These are phyloP conservation scores for Saguinus midas DNA, from an alignment of 2,113 vertebrate species.

Conservation along the genomic window DNA sequence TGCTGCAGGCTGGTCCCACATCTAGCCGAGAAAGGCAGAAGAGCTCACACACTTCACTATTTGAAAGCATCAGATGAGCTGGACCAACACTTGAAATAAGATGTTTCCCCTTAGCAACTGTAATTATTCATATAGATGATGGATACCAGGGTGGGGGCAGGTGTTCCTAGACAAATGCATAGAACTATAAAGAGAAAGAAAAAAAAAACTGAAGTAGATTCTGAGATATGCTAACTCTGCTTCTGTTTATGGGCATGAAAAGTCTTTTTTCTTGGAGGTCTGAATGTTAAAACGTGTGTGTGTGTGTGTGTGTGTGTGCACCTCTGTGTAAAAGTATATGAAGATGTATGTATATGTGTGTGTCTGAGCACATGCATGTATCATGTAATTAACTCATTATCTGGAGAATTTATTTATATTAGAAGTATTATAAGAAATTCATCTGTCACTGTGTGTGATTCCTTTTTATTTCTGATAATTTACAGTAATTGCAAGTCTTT, in stretches of 20 bases:
- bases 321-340: not conserved
- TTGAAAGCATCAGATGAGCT: not conserved
- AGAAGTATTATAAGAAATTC: not conserved
- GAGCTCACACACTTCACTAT: not conserved
- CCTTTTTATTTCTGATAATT: not conserved
- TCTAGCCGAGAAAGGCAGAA: not conserved
- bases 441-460: not conserved
- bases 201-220: not conserved
- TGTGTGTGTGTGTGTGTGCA: not conserved
- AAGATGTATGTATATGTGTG: not conserved
- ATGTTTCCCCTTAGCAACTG: not conserved
- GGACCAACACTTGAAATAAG: not conserved
- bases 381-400: not conserved
- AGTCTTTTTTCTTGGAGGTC: not conserved
- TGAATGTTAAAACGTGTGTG: not conserved
- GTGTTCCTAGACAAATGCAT: not conserved
- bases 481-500: not conserved
- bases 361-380: not conserved
- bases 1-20: not conserved
- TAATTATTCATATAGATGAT: not conserved
- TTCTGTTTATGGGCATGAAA: not conserved
- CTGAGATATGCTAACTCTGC: not conserved
- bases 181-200: not conserved
- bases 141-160: not conserved
- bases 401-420: not conserved